Base-by-base conservation (phyloP, 30 jellyfish, hydroid and myxozoan species). In the Aurelia aurita complex sp. Pacific region DNA sequence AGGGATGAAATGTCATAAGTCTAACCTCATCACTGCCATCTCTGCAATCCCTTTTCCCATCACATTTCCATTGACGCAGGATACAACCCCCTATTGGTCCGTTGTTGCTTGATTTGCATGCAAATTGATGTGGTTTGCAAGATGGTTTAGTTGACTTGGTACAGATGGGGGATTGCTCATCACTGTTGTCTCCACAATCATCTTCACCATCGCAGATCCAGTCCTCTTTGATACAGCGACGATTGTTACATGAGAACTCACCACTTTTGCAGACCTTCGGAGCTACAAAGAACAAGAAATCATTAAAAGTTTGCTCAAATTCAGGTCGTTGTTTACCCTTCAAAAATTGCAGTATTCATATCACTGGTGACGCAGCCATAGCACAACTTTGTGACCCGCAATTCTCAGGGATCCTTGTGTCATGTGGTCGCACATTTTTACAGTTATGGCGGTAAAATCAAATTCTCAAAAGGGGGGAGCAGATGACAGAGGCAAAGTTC, bases 181-280 rank as follows among this genome's bases (percentile, higher is more conserved):
- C 97, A 35, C 97, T 90, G 42, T 73, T 77, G 74, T 90, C 97
- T 5, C 80, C 61, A 52, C 97, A 90, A 68, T 90, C 97, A 32
- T 76, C 75, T 14, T 90, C 97, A 12, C 97, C 95, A 46, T 90
- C 97, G 59, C 97, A 90, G 9, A 66, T 76, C 97, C 97, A 90
- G 10, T 46, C 34, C 63, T 50, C 67, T 18, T 46, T 42, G 42
- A 90, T 78, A 52, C 97, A 90, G 23, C 85, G 32, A 17, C 76
- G 67, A 72, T 82, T 82, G 83, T 77, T 83, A 78, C 97, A 90
- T 1, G 95, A 54, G 60, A 90, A 90, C 32, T 64, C 73, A 3
- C 81, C 87, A 19, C 79, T 40, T 40, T 80, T 67, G 70, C 97
- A 90, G 79, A 85, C 75, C 35, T 62, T 54, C 55, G 76, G 71